Evolutionary conservation across 2,888 invertebrate species (phyloP).

Genomic region (Bimastos eiseni): DNA sequence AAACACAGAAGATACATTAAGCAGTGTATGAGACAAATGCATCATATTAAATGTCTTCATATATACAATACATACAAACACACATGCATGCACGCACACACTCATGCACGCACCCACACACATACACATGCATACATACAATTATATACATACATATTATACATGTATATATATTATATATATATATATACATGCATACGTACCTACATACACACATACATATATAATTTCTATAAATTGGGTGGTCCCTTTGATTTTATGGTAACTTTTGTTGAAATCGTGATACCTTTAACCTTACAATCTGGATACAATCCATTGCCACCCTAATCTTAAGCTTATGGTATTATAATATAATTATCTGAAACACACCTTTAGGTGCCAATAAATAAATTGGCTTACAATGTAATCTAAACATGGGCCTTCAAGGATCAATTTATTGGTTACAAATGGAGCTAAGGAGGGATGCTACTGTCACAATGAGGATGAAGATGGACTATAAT

Average conservation of each 20-base stretch:
- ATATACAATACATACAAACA: not conserved
- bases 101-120: not conserved
- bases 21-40: not conserved
- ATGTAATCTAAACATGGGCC: not conserved
- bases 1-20: slow-evolving; percentile 19
- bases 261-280: too few species aligned
- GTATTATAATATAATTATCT: not conserved
- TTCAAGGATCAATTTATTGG: not conserved
- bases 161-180: not conserved
- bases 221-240: too few species aligned
- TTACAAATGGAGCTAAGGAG: not conserved
- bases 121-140: not conserved
- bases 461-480: not conserved
- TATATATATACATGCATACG: too few species aligned
- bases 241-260: too few species aligned
- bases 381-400: not conserved
- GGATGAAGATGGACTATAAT: not conserved
- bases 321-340: not conserved
- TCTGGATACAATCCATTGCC: not conserved
- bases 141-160: not conserved
- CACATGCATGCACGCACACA: not conserved
- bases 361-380: too few species aligned
- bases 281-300: not conserved
- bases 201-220: too few species aligned
- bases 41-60: not conserved